A percentile compares a stretch with the other conserved stretches of the same genome.
Evolutionary conservation across 2,113 vertebrate species (phyloP).

Genomic region (Apodemus sylvaticus): DNA sequence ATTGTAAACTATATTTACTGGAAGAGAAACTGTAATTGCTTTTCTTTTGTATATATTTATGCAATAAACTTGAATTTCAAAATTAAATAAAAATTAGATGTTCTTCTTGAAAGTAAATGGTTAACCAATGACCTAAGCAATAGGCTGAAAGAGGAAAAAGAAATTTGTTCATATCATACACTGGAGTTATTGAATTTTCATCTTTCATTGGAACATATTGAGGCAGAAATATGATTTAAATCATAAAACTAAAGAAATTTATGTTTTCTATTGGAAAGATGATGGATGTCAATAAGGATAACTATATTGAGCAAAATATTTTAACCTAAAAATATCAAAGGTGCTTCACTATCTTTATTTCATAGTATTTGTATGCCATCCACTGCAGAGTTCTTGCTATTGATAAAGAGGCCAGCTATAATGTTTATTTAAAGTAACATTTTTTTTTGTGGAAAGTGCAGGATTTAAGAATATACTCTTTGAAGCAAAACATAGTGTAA

Average conservation of each 20-base stretch:
- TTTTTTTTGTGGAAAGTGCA: not conserved
- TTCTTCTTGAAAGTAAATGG: conserved; percentile 30
- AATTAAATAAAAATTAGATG: conserved; percentile 36
- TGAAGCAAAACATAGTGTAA: not conserved
- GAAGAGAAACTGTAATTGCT: not conserved
- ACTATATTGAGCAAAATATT: not conserved
- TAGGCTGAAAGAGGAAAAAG: not conserved
- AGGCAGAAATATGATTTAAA: not conserved
- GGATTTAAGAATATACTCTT: not conserved
- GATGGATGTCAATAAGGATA: not conserved
- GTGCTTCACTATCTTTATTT: not conserved
- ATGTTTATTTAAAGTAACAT: not conserved
- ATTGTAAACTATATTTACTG: not conserved
- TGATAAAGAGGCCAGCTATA: not conserved
- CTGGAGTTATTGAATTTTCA: not conserved
- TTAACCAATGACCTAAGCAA: not conserved
- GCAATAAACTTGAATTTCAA: not conserved
- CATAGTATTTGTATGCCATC: not conserved
- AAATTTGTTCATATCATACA: not conserved
- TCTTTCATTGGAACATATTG: not conserved
- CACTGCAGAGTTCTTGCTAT: not conserved
- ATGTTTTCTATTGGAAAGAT: not conserved
- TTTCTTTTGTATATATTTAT: not conserved
- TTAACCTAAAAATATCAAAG: not conserved
- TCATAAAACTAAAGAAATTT: not conserved